Evolutionary conservation across 1,140 invertebrate genomes (phyloP), one percentile per base, ranked within the genome.

Genomic region (Lordiphosa stackelbergi): DNA sequence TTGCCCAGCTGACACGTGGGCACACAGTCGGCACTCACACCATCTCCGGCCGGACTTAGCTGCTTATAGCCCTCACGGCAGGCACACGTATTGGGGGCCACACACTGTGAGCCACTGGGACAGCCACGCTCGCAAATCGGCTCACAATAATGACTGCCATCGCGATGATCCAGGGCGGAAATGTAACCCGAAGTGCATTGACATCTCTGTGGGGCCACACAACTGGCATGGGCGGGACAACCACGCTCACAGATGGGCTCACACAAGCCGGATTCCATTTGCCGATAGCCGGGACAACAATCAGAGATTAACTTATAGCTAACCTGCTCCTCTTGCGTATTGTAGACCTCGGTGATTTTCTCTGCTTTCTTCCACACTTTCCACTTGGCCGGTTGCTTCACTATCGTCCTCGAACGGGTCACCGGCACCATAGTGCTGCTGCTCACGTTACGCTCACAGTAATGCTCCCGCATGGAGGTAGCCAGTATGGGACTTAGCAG

Each of bases 171-270:
- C 6, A 57, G 16, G 3, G 74, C 74, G 2, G 81, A 69, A 4
- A 85, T 47, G 7, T 84, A 84, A 36, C 79, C 79, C 2, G 31
- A 4, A 6, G 69, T 74, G 47, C 79, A 84, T 53, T 85, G 81
- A 12, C 79, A 84, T 9, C 61, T 64, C 5, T 85, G 56, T 0
- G 79, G 79, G 2, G 81, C 74, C 19, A 64, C 73, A 19, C 79
- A 84, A 22, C 68, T 79, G 37, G 79, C 79, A 16, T 62, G 58
- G 9, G 74, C 63, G 2, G 79, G 81, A 9, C 79, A 84, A 11
- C 66, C 79, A 0, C 79, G 66, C 9, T 65, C 69, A 11, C 79
- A 84, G 22, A 85, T 38, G 9, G 79, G 79, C n/a, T 74, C 70
- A 24, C 79, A 84, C 2, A 84, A 45, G 3, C 64, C 74, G 3